Evolutionary conservation across 2,113 vertebrate genomes (phyloP), one percentile per base, ranked within the genome.

Genomic region (Hylia prasina): DNA sequence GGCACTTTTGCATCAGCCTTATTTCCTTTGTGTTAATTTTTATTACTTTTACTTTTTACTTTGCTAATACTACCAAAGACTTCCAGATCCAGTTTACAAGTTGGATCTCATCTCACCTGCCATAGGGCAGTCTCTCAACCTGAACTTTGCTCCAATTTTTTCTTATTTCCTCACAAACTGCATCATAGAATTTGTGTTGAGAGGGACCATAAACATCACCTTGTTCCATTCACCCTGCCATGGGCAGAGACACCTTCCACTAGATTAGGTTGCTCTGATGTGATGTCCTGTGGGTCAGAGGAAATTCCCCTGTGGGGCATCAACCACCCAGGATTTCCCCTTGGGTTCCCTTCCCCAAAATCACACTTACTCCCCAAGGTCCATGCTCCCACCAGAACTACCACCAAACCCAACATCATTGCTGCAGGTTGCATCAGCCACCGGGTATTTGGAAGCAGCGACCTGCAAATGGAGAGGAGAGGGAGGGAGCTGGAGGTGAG

Each of bases 341-440:
- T 69, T 53, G 28, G 5, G 48, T 60, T 30, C 35, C 17, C n/a
- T 69, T 35, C 33, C 78, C n/a, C 18, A 1, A 42, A 88, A n/a
- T 15, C 0, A 2, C 24, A 95, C 97, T 96, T 94, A 98, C 98
- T 65, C 1, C 53, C 94, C 35, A 70, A 60, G 54, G 42, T 47
- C 94, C 88, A 93, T 0, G 2, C 53, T 69, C 75, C 71, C 28
- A 79, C 57, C 37, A 98, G 82, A 77, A 93, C 40, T 31, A 50
- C 4, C 2, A 47, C 3, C 44, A 78, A 53, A 33, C 27, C 44
- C 75, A 78, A 7, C 37, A 65, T 76, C 15, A 12, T 45, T 8
- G 50, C 72, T 25, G 40, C 2, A 7, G 45, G 42, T 24, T 61
- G 31, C 79, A 50, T 31, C 3, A 0, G 51, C 33, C 42, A 1